Evolutionary conservation across 2,888 invertebrate species (phyloP).

Genomic region (Brachyptera putata): DNA sequence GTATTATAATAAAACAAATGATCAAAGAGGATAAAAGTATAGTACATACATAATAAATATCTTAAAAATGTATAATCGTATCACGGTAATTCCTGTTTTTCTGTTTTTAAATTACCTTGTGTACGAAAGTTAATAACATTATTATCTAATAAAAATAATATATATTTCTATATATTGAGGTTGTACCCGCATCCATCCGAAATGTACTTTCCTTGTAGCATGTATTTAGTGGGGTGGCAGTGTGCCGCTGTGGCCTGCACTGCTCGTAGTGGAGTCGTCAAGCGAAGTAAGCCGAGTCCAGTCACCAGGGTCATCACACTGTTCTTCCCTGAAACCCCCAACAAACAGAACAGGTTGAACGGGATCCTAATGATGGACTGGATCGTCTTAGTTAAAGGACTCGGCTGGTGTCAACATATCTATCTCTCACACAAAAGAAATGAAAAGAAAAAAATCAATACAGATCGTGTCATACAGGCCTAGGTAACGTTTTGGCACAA

Average conservation of each 20-base stretch:
- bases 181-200: constrained; percentile 34
- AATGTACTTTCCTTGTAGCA: constrained; percentile 27
- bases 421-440: too few species aligned
- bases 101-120: constrained; percentile 25
- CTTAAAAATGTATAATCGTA: constrained; percentile 24
- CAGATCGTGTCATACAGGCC: too few species aligned
- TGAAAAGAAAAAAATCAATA: too few species aligned
- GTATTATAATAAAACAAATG: constrained; percentile 7
- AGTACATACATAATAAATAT: constrained; percentile 24
- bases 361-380: too few species aligned
- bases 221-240: constrained; percentile 15
- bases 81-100: constrained; percentile 19
- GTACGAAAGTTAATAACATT: constrained; percentile 26
- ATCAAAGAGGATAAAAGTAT: constrained; percentile 16
- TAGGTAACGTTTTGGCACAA: too few species aligned
- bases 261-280: not conserved
- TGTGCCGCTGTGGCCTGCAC: not conserved
- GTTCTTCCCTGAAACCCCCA: not conserved
- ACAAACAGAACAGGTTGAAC: too few species aligned
- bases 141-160: constrained; percentile 28
- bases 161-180: constrained; percentile 23
- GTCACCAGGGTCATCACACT: not conserved
- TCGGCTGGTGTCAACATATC: too few species aligned
- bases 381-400: too few species aligned
- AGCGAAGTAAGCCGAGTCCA: constrained; percentile 1